Conservation (phyloP, 2,797 vertebrate species). For the Sarcophilus harrisii region DNA sequence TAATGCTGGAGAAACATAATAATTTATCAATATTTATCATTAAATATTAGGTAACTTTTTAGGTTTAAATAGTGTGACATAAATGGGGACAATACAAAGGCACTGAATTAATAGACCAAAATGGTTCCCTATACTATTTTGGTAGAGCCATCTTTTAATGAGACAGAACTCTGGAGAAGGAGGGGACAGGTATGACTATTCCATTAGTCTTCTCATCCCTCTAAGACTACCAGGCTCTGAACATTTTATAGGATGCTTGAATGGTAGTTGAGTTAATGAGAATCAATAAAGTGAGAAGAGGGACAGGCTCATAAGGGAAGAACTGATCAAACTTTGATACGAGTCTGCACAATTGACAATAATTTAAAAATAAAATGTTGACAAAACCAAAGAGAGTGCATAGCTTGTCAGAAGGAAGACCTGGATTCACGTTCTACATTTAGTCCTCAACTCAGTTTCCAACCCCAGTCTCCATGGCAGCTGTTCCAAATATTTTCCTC, state of each 20-base stretch:
- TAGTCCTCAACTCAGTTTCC: background rate
- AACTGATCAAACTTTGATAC: background rate
- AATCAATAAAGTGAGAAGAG: background rate
- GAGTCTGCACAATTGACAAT: background rate
- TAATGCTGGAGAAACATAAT: background rate
- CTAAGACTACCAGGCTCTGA: background rate
- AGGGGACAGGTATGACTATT: background rate
- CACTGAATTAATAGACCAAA: background rate
- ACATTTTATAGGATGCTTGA: background rate
- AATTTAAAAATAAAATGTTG: background rate
- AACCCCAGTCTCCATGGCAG: background rate
- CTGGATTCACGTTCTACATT: background rate
- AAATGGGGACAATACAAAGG: background rate
- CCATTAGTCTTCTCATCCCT: background rate
- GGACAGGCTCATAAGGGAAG: background rate
- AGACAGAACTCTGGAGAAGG: background rate
- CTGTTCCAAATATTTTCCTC: background rate
- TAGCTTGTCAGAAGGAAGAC: background rate
- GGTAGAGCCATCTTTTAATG: background rate
- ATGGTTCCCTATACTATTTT: background rate
- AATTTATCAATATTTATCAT: too few species aligned
- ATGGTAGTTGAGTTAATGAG: background rate
- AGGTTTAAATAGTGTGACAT: background rate
- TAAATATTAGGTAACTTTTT: background rate
- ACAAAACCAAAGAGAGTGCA: background rate